Conservation (phyloP, 2,888 invertebrate genomes). For the Pseudanteris insignis region DNA sequence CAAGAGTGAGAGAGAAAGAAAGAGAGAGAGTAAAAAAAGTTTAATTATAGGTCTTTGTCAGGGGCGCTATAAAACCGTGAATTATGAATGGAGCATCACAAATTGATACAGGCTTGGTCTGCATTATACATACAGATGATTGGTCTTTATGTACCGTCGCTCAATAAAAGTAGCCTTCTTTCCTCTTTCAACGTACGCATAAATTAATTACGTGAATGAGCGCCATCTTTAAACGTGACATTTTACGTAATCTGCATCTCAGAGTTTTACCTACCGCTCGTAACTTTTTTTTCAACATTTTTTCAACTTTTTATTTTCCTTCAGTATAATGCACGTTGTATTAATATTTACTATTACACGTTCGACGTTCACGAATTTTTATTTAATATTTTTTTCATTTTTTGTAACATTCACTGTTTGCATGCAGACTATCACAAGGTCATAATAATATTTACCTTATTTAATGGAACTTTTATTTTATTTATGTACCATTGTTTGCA, state of each 20-base stretch:
- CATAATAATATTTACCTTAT: too few relatives aligned
- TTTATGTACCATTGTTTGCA: too few relatives aligned
- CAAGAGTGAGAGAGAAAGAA: constrained; percentile 2
- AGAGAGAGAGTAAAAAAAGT: constrained; percentile 6
- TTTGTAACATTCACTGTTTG: too few relatives aligned
- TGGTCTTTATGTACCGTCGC: constrained; percentile 32
- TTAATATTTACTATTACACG: too few relatives aligned
- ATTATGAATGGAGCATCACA: constrained; percentile 38
- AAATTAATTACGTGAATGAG: constrained; percentile 36
- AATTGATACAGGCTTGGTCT: constrained; percentile 38
- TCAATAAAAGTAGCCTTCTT: constrained; percentile 33
- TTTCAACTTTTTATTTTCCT: too few relatives aligned
- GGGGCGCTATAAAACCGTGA: constrained; percentile 35
- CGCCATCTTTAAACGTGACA: constrained; percentile 29
- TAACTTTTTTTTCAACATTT: too few relatives aligned
- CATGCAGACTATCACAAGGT: too few relatives aligned
- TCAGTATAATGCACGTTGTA: too few relatives aligned
- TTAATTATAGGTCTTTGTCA: constrained; percentile 26
- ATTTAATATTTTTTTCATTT: too few relatives aligned
- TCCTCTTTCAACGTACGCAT: constrained; percentile 30
- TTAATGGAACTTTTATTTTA: too few relatives aligned
- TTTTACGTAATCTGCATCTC: constrained; percentile 19
- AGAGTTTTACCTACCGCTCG: too few relatives aligned
- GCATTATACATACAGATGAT: constrained; percentile 35
- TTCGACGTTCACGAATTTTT: too few relatives aligned